These are phyloP conservation scores for Odontomyia ornata DNA, from an alignment of 2,888 invertebrate species.

Conservation along the genomic window DNA sequence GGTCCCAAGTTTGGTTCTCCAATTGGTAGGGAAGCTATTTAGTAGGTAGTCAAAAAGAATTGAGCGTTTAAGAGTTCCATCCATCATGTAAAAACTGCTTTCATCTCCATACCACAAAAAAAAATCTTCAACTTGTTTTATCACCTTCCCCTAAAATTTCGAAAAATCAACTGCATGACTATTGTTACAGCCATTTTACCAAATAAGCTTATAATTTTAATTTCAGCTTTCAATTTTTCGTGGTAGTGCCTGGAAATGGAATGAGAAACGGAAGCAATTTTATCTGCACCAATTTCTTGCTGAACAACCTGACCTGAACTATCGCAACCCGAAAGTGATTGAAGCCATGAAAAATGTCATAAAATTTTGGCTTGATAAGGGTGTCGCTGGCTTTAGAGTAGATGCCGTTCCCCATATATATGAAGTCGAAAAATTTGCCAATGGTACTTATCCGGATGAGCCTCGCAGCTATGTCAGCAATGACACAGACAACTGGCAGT, in stretches of 20 bases:
- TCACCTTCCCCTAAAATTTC: no score
- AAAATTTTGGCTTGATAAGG: slow-evolving; percentile 72
- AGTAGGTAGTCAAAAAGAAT: no score
- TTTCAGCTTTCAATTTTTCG: slow-evolving; percentile 67
- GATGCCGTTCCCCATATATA: slow-evolving; percentile 60
- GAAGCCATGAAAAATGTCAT: slow-evolving; percentile 68
- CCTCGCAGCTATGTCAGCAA: slow-evolving; percentile 63
- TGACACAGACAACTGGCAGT: slow-evolving; percentile 66
- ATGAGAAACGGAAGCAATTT: slow-evolving; percentile 67
- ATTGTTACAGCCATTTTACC: no score
- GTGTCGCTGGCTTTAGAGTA: slow-evolving; percentile 72
- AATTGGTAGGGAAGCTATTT: no score
- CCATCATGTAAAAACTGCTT: no score
- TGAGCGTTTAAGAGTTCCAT: no score
- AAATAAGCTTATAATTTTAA: not conserved
- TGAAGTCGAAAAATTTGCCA: slow-evolving; percentile 58
- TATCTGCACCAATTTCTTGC: slow-evolving; percentile 72
- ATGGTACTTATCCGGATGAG: slow-evolving; percentile 60
- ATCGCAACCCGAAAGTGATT: slow-evolving; percentile 65
- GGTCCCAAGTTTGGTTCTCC: no score
- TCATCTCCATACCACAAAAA: no score
- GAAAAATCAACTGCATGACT: no score
- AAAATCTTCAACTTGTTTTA: no score
- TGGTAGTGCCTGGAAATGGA: slow-evolving; percentile 72
- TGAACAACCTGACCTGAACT: slow-evolving; percentile 75